Evolutionary conservation across 2,888 invertebrate species (phyloP), one percentile per base, ranked within the genome.

Genomic region (Xestia c-nigrum): DNA sequence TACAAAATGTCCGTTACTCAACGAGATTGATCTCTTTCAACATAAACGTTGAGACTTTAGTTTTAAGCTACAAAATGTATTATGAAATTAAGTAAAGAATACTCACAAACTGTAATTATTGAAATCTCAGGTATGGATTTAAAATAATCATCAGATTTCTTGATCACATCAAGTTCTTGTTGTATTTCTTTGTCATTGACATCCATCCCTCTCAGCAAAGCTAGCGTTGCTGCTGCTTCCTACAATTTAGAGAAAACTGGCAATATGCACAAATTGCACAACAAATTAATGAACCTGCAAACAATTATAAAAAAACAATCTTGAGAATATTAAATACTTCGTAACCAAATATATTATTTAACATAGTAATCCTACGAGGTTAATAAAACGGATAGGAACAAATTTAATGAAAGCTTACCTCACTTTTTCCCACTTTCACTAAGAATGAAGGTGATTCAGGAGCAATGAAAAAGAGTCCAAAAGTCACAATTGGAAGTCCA

Each of bases 371-470:
- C 40, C 21, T 70, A 40, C 3, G 9, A n/a, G 6, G 5, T 12
- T 6, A 43, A 10, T n/a, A 19, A 43, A 24, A 64, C 16, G n/a
- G n/a, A n/a, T n/a, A n/a, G 43, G 5, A n/a, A 71, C 4, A 3
- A 24, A n/a, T n/a, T 0, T 24, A 9, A n/a, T 50, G 0, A 47
- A 19, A 67, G 89, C 91, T 90, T 80, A 95, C 95, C 46, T 94
- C 89, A 69, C 81, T 84, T 72, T 91, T 91, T 2, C 92, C 93
- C 31, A 86, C 84, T 59, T 94, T 94, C 4, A 95, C 89, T 64
- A 95, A 85, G 75, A 89, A 95, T 3, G 92, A 90, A 14, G 95
- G 95, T 1, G 95, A 94, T 76, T 95, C 95, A 1, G 95, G 95
- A 52, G 92, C 92, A 68, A 87, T 90, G 50, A 92, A 24, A 84